Percentiles rank a stretch among this genome's conserved stretches.
phyloP scores from a whole-genome alignment of 2,888 invertebrate species.

The Cancer borealis region DNA sequence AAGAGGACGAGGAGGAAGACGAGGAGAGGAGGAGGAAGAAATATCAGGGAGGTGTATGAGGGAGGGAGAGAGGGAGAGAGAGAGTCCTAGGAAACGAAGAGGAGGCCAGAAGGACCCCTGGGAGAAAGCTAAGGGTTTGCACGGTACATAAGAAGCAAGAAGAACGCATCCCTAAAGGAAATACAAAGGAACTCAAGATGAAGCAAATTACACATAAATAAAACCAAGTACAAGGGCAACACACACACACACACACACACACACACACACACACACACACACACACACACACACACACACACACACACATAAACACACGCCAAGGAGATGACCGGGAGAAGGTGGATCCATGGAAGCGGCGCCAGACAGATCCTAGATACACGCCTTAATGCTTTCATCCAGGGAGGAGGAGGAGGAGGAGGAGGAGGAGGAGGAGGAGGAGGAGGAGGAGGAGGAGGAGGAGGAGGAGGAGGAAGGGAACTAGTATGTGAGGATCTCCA shows the following conservation, averaged over 20 bases:
- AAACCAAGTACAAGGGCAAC: no score
- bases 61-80: no score
- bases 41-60: neutral
- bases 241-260: neutral
- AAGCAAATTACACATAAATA: no score
- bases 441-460: neutral
- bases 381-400: neutral
- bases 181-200: no score
- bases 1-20: neutral
- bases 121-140: no score
- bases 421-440: slow-evolving; percentile 14
- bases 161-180: no score
- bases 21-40: neutral
- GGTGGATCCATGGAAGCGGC: neutral
- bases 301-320: neutral
- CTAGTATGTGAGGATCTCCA: no score
- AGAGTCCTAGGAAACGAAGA: no score
- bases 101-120: neutral
- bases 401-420: neutral
- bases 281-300: slow-evolving; percentile 29
- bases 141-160: no score
- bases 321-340: neutral
- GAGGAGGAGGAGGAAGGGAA: neutral
- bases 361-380: neutral
- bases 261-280: neutral